A percentile compares a stretch with the other conserved stretches of the same genome.
Evolutionary conservation across 1,140 invertebrate species (phyloP).

Genomic region (Asbolus verrucosus): DNA sequence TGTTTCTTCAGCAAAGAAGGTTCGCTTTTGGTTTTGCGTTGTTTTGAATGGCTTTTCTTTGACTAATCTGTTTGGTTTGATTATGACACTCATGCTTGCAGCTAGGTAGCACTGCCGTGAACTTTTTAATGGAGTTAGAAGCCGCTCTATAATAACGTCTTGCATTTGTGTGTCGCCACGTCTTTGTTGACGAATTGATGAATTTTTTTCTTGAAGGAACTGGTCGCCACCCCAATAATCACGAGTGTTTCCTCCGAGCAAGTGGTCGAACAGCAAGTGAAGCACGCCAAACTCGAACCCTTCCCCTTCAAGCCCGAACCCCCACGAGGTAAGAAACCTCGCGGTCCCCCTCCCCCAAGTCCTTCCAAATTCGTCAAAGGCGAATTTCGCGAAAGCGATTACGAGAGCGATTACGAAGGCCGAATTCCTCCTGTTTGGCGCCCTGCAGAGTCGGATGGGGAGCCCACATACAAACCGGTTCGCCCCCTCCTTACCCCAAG

Average conservation of each 20-base stretch:
- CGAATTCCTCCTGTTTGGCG: constrained; percentile 74
- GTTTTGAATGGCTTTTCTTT: background rate
- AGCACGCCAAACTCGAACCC: constrained; percentile 65
- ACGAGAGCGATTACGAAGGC: constrained; percentile 80
- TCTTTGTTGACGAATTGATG: background rate
- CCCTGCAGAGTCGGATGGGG: constrained; percentile 68
- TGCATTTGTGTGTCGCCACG: background rate
- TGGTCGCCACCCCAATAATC: constrained; percentile 62
- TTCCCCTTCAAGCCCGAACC: constrained; percentile 67
- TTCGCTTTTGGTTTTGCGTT: constrained; percentile 56
- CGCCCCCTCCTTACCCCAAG: constrained; percentile 69
- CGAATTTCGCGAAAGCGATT: constrained; percentile 79
- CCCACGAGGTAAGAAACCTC: constrained; percentile 61
- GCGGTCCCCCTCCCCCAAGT: constrained; percentile 67
- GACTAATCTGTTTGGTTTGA: background rate
- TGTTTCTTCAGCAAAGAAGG: constrained; percentile 61
- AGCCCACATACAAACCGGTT: constrained; percentile 71
- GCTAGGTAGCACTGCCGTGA: background rate
- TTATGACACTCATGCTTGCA: background rate
- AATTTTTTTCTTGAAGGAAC: constrained; percentile 63
- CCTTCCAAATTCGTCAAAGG: constrained; percentile 77
- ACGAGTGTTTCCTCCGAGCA: constrained; percentile 62
- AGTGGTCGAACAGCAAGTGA: constrained; percentile 58
- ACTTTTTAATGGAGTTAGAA: background rate
- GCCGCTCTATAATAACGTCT: background rate